Conservation (phyloP, 2,888 invertebrate genomes). For the Scaptomyza reducta region DNA sequence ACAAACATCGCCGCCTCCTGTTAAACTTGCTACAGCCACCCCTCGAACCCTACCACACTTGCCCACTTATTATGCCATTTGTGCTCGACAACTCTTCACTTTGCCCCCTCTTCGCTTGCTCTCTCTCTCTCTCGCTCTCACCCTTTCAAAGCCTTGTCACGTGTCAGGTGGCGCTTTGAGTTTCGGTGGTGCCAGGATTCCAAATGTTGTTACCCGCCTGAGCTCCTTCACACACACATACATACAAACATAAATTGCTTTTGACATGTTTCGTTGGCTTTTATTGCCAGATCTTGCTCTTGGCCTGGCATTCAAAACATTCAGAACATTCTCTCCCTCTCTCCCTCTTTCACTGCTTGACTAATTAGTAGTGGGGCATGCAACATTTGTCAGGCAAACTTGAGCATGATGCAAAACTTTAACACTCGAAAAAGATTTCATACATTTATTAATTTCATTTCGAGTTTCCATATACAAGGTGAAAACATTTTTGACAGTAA, state of each 20-base stretch:
- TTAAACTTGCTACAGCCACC: slow-evolving; percentile 7
- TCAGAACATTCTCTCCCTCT: slow-evolving; percentile 14
- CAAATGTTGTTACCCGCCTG: slow-evolving; percentile 20
- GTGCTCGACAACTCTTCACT: slow-evolving; percentile 49
- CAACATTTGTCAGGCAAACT: slow-evolving; percentile 52
- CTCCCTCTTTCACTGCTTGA: slow-evolving; percentile 5
- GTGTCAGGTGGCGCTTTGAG: slow-evolving; percentile 55
- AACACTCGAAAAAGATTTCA: background rate
- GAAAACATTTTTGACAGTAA: background rate
- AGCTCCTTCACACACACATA: slow-evolving; percentile 24
- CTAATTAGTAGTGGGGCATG: slow-evolving; percentile 53
- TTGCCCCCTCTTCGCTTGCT: background rate
- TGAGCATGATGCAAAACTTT: slow-evolving; percentile 40
- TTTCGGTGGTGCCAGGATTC: slow-evolving; percentile 36
- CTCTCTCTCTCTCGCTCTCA: background rate
- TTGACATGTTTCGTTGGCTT: slow-evolving; percentile 75
- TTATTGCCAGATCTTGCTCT: slow-evolving; percentile 72
- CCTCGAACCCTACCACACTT: background rate
- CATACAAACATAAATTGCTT: slow-evolving; percentile 71
- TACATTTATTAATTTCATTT: background rate
- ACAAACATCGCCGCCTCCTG: slow-evolving; percentile 62
- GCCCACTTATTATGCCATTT: slow-evolving; percentile 71
- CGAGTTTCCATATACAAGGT: background rate
- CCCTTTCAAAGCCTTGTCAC: slow-evolving; percentile 32
- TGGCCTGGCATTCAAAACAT: slow-evolving; percentile 65